Conservation (phyloP, 1,140 invertebrate genomes). For the Drosophila ohnishii region DNA sequence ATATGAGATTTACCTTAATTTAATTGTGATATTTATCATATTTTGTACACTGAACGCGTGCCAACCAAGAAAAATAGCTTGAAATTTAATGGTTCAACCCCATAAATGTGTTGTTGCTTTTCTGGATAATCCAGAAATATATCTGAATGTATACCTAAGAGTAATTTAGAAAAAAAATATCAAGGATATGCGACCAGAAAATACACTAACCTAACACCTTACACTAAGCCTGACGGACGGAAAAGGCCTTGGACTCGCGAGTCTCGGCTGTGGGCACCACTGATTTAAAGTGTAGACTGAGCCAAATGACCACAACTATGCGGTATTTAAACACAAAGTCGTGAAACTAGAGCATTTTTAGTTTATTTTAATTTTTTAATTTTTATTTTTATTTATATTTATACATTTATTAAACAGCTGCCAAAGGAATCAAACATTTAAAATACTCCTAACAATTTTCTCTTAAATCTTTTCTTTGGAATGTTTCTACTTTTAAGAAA, state of each 20-base stretch:
- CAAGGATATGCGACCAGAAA: background rate
- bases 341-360: background rate
- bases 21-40: background rate
- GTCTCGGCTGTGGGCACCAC: background rate
- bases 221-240: no score
- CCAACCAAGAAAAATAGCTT: background rate
- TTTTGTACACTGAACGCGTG: background rate
- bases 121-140: slow-evolving; percentile 2
- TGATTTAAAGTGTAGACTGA: background rate
- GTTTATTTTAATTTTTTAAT: background rate
- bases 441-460: background rate
- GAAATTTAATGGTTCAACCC: background rate
- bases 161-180: background rate
- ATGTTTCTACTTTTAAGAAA: background rate
- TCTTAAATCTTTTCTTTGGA: background rate
- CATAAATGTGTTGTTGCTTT: background rate
- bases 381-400: background rate
- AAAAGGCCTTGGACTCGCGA: background rate
- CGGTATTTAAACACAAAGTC: background rate
- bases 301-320: background rate
- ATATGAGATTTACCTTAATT: background rate
- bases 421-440: background rate
- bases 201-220: background rate
- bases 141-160: background rate
- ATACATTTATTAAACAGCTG: background rate